Base-by-base conservation (phyloP, 2,888 invertebrate genomes). In the Drosophila mettleri region DNA sequence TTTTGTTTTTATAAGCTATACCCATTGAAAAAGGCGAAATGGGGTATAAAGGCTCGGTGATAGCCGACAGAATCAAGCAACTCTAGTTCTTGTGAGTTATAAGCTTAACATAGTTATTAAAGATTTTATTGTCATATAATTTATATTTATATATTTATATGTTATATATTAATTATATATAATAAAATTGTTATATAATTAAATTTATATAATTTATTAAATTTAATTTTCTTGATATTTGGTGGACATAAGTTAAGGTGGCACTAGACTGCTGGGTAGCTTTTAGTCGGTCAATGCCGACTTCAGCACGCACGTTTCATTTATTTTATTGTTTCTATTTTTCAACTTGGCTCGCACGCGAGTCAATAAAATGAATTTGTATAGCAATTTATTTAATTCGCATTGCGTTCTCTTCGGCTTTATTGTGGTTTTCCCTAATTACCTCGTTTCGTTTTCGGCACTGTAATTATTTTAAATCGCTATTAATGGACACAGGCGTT, bases 311-410 rank as follows among this genome's bases (percentile, higher is more conserved):
- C 48, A n/a, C 12, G 48, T 18, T 41, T 33, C 41, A 34, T 20
- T 12, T 33, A 24, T 36, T 54, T 61, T 46, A 6, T 12, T 24
- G n/a, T n/a, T 43, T 69, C 43, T 64, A 61, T 46, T 53, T 20
- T 39, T 74, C 55, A 58, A 65, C 51, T 45, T 49, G 65, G 68
- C 80, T 86, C 87, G 81, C 84, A 84, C 78, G 64, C 63, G 12
- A 70, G 57, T 81, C 87, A 78, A 84, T 84, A 69, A 84, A 82
- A 80, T 29, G 34, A 62, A 68, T 57, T 83, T 69, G 86, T 81
- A 58, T 63, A 75, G 86, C 82, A 79, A 82, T 85, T 81, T 78
- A 67, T 80, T 76, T 63, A 71, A 69, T 81, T 70, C 58, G 49
- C 54, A 36, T 73, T 66, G 60, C 60, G 74, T 63, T 68, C 54